These are phyloP conservation scores for Hassar affinis DNA, from an alignment of 2,113 vertebrate species.

Conservation along the genomic window DNA sequence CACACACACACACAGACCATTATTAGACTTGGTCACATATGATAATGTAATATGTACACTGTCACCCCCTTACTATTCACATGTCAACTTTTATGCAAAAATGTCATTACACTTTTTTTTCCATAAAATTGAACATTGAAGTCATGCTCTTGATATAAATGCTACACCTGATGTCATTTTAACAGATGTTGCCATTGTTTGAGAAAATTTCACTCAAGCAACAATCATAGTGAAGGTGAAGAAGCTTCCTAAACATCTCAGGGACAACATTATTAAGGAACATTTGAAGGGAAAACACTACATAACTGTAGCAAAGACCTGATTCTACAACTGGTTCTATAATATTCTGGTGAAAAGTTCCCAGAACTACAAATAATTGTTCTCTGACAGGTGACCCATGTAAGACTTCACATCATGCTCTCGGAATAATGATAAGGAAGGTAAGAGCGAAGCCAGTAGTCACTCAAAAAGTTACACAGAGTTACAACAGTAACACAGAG, in stretches of 20 bases:
- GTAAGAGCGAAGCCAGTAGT: not conserved
- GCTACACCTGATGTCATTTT: not conserved
- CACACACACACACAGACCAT: conserved; percentile 2
- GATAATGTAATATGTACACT: not conserved
- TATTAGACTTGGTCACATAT: not conserved
- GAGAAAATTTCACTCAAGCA: not conserved
- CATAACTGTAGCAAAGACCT: not conserved
- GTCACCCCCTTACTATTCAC: not conserved
- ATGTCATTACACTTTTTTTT: no score
- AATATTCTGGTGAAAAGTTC: not conserved
- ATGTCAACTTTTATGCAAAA: not conserved
- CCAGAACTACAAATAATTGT: not conserved
- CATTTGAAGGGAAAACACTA: no score
- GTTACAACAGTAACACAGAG: not conserved
- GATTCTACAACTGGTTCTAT: not conserved
- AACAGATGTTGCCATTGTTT: not conserved
- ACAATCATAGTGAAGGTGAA: not conserved
- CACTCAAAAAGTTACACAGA: not conserved
- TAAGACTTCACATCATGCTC: not conserved
- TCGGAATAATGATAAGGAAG: not conserved
- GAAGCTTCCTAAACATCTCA: not conserved
- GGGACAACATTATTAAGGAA: not conserved
- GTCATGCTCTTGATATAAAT: not conserved
- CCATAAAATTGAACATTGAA: no score
- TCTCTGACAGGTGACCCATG: not conserved